A percentile compares a stretch with the other conserved stretches of the same genome.
These are phyloP conservation scores for Venustaconcha ellipsiformis DNA, from an alignment of 1,140 invertebrate species.

Conservation along the genomic window DNA sequence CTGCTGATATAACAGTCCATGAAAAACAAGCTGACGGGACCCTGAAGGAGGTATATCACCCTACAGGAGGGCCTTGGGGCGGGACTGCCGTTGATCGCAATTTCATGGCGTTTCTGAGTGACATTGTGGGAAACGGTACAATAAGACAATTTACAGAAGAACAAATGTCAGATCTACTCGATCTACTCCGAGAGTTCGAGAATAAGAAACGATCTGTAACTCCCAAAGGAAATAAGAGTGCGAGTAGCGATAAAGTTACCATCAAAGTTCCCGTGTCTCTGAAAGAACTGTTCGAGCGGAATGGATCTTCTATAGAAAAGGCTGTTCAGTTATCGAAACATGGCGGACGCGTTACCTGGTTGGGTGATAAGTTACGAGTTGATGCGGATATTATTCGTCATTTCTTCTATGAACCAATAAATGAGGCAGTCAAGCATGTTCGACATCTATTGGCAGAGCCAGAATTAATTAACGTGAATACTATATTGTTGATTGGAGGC, in stretches of 20 bases:
- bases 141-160: slow-evolving; percentile 2
- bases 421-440: slow-evolving; percentile 8
- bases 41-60: background rate
- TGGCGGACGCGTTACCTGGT: background rate
- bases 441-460: background rate
- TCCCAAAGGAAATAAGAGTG: background rate
- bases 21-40: slow-evolving; percentile 5
- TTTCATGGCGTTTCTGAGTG: slow-evolving; percentile 1
- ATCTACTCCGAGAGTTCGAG: slow-evolving; percentile 19
- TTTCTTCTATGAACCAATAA: slow-evolving; percentile 16
- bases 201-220: slow-evolving; percentile 8
- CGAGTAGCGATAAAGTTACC: background rate
- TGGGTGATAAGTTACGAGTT: background rate
- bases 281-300: background rate
- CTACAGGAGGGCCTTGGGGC: slow-evolving; percentile 7
- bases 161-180: slow-evolving; percentile 14
- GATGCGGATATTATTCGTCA: slow-evolving; percentile 14
- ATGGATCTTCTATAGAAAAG: background rate
- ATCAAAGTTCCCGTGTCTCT: background rate
- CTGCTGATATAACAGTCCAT: slow-evolving; percentile 10
- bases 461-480: slow-evolving; percentile 6
- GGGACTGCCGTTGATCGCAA: background rate
- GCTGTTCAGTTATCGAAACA: background rate
- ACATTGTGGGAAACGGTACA: background rate
- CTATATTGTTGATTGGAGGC: slow-evolving; percentile 19